Evolutionary conservation across 2,888 invertebrate species (phyloP).

Genomic region (Melolontha melolontha): DNA sequence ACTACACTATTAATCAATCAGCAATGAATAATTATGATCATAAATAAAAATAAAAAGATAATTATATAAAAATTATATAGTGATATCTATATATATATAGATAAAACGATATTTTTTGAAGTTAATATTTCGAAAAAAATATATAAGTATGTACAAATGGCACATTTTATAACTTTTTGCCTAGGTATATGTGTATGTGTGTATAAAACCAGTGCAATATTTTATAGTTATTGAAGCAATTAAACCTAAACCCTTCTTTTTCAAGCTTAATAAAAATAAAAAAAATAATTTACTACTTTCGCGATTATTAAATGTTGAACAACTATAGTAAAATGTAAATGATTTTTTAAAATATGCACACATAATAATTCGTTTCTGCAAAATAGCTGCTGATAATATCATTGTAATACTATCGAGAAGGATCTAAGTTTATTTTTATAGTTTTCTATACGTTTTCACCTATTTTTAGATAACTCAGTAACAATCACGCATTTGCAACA

Average conservation of each 20-base stretch:
- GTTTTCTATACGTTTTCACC: slow-evolving; percentile 1
- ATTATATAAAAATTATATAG: slow-evolving; percentile 41
- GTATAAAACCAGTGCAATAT: slow-evolving; percentile 32
- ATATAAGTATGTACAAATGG: slow-evolving; percentile 33
- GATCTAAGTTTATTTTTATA: slow-evolving; percentile 14
- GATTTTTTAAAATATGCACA: background rate
- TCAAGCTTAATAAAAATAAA: background rate
- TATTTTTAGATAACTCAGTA: slow-evolving; percentile 9
- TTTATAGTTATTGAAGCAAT: slow-evolving; percentile 12
- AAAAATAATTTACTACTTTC: no score
- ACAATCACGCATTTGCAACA: slow-evolving; percentile 21
- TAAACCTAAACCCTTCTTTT: slow-evolving; percentile 13
- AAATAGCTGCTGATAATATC: slow-evolving; percentile 19
- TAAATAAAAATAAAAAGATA: slow-evolving; percentile 56
- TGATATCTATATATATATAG: background rate
- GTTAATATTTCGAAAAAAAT: slow-evolving; percentile 3
- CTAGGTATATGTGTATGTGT: slow-evolving; percentile 4
- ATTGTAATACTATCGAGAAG: slow-evolving; percentile 11
- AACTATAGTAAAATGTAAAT: no score
- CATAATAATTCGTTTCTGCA: background rate
- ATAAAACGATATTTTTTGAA: slow-evolving; percentile 9
- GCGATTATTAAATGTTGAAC: no score
- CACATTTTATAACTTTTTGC: slow-evolving; percentile 16
- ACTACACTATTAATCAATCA: slow-evolving; percentile 50
- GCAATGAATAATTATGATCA: slow-evolving; percentile 50